Evolutionary conservation across 2,888 invertebrate species (phyloP), one percentile per base, ranked within the genome.

Genomic region (Apotomis turbidana): DNA sequence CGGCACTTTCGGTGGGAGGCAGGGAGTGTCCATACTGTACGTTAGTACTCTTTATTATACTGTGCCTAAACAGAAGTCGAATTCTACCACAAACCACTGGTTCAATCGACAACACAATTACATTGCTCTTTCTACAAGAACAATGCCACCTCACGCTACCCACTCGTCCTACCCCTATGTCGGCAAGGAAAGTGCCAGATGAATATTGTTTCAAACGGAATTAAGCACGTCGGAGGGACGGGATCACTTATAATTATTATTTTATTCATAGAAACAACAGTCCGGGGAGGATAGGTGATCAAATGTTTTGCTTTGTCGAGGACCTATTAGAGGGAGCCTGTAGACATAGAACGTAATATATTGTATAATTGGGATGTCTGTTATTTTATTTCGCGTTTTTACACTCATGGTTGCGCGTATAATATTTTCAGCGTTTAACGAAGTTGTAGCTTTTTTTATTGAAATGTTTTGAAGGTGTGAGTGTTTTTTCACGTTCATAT

Each of bases 161-260:
- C 51, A 62, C 9, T 59, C 70, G 5, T 10, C 27, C 0, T 0
- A 58, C 8, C 79, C 68, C 82, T 91, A 78, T 87, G 87, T 89
- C 78, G 76, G 71, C 74, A 76, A 86, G 83, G 83, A 88, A 88
- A 90, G 89, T 87, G 87, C 86, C 89, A 91, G 90, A 92, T 91
- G 92, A 90, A 91, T 92, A 93, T 93, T 93, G 89, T 93, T 93
- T 93, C 91, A 92, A 92, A 91, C 89, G 90, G 91, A 92, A 93
- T 93, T 90, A 93, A 87, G 88, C 90, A 90, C 93, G 91, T 86
- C 82, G 79, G 81, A 84, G 89, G 87, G 88, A 81, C 82, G 83
- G 84, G 90, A 91, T 90, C 91, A 93, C 92, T 92, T 93, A 93
- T 93, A 93, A 93, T 93, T 93, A 93, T 93, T 93, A 93, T 93